Conservation (phyloP, 2,888 invertebrate species). For the Aricia artaxerxes region DNA sequence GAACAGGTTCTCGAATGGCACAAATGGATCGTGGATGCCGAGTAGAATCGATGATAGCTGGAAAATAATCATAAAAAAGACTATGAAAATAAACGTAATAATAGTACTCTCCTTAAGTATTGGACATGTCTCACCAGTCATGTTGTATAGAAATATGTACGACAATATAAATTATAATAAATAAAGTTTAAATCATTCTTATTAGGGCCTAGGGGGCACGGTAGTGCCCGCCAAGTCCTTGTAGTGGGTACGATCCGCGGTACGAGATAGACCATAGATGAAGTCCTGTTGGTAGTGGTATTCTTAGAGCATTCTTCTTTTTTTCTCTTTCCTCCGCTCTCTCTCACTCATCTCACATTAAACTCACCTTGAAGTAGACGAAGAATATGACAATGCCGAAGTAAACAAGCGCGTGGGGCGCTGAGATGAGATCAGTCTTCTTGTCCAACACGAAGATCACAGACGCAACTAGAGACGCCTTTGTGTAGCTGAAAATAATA, state of each 20-base stretch:
- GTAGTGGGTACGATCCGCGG: not conserved
- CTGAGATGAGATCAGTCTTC: slow-evolving; percentile 96
- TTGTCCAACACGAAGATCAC: slow-evolving; percentile 98
- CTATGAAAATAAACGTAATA: not conserved
- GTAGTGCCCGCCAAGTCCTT: not conserved
- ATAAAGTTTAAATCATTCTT: not conserved
- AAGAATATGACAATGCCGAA: slow-evolving; percentile 98
- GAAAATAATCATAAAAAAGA: slow-evolving; percentile 41
- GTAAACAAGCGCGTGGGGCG: slow-evolving; percentile 98
- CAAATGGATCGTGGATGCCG: slow-evolving; percentile 99
- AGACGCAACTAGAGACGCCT: slow-evolving; percentile 97
- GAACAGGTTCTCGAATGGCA: slow-evolving; percentile 98
- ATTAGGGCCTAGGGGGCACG: not conserved
- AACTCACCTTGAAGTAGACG: slow-evolving; percentile 93
- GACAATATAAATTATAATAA: too few relatives aligned
- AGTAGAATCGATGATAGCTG: slow-evolving; percentile 96
- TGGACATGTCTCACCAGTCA: too few relatives aligned
- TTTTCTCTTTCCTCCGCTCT: not conserved
- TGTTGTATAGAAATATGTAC: too few relatives aligned
- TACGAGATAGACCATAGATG: not conserved
- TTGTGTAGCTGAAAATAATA: slow-evolving; percentile 90
- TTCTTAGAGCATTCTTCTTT: not conserved
- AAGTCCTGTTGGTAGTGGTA: slow-evolving; percentile 1
- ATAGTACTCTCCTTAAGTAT: too few relatives aligned
- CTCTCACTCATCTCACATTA: too few relatives aligned